Conservation (phyloP, 2,797 vertebrate species). For the Xiphophorus birchmanni region DNA sequence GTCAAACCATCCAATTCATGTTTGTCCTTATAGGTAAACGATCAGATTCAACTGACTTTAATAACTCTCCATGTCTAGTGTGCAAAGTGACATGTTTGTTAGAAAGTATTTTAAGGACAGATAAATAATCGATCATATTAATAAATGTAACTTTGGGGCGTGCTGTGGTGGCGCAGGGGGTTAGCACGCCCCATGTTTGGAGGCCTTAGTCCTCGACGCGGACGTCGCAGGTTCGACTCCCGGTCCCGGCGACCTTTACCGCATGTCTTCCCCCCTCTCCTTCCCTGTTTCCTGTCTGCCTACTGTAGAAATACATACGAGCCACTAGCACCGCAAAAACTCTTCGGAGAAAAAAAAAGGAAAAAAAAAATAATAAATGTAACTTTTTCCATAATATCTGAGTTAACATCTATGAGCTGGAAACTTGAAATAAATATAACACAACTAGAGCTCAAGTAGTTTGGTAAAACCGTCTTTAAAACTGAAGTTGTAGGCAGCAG, state of each 20-base stretch:
- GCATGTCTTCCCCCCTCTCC: too few relatives aligned
- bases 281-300: too few relatives aligned
- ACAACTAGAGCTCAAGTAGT: neutral
- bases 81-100: neutral
- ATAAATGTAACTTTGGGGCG: neutral
- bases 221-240: too few relatives aligned
- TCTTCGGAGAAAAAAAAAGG: too few relatives aligned
- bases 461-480: conserved; percentile 7
- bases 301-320: too few relatives aligned
- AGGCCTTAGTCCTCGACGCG: too few relatives aligned
- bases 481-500: conserved; percentile 11
- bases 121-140: neutral
- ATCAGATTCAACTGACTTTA: neutral
- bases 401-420: neutral
- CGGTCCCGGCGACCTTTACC: too few relatives aligned
- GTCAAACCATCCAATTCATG: neutral
- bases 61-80: neutral
- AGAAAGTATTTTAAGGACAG: neutral
- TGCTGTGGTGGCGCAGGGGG: too few relatives aligned
- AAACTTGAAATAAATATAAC: neutral
- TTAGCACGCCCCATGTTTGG: too few relatives aligned
- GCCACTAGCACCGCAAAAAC: too few relatives aligned
- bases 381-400: neutral
- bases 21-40: neutral
- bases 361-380: neutral